Conservation (phyloP, 37 sponge, comb jelly and placozoan genomes). For the Halichondria panicea region DNA sequence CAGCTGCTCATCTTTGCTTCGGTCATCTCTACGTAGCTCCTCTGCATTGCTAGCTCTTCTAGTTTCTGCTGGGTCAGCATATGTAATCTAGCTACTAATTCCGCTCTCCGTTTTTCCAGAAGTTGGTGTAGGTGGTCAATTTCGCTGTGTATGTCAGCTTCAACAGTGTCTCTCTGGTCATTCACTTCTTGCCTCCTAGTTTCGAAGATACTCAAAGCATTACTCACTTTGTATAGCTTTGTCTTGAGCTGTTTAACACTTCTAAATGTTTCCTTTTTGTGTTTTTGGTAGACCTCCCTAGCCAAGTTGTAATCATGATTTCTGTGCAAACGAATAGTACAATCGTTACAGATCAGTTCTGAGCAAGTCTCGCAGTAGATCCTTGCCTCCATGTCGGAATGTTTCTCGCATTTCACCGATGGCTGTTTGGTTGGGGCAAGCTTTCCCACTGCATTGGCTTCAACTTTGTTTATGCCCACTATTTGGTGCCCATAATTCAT, state of each 20-base stretch:
- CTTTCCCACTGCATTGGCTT: neutral
- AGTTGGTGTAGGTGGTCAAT: conserved; percentile 15
- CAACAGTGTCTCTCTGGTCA: conserved; percentile 13
- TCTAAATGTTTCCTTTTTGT: conserved; percentile 11
- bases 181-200: neutral
- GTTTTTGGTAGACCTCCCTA: conserved; percentile 10
- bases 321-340: conserved; percentile 15
- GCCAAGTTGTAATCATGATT: conserved; percentile 35
- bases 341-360: conserved; percentile 43
- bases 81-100: conserved; percentile 2
- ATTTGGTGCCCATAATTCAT: too few relatives aligned
- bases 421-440: neutral
- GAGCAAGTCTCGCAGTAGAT: conserved; percentile 52
- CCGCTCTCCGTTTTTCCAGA: conserved; percentile 17
- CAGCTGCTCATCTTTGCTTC: conserved; percentile 25
- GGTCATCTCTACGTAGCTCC: conserved; percentile 14
- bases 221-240: conserved; percentile 15
- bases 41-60: conserved; percentile 24
- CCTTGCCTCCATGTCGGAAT: conserved; percentile 20
- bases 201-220: conserved; percentile 16
- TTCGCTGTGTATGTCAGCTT: neutral
- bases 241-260: conserved; percentile 13
- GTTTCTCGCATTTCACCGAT: too few relatives aligned
- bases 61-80: conserved; percentile 23
- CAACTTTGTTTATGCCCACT: neutral